A percentile compares a stretch with the other conserved stretches of the same genome.
Evolutionary conservation across 2,797 vertebrate genomes (phyloP).

Genomic region (Emydoidea blandingii): DNA sequence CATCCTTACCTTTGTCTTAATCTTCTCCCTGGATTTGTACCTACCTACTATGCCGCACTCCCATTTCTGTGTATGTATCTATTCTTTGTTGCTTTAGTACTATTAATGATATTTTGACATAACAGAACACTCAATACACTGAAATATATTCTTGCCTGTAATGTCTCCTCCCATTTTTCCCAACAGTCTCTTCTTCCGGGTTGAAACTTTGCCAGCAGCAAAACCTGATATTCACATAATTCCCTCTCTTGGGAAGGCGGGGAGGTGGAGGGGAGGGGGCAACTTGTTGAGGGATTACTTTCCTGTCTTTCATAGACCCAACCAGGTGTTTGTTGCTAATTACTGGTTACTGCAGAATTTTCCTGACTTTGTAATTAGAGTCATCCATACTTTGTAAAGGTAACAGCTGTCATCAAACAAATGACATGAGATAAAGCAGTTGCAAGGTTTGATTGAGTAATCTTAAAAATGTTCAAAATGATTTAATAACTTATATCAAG

Average conservation of each 20-base stretch:
- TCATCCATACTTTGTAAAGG: conserved; percentile 45
- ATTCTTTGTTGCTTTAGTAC: background rate
- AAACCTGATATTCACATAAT: background rate
- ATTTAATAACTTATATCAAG: conserved; percentile 68
- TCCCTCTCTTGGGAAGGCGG: background rate
- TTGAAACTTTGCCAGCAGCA: rapidly evolving
- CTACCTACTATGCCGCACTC: background rate
- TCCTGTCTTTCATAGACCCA: conserved; percentile 35
- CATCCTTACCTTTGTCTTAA: background rate
- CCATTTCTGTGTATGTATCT: background rate
- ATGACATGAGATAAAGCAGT: conserved; percentile 67
- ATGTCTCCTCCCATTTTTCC: background rate
- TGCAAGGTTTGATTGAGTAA: conserved; percentile 55
- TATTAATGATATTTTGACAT: background rate
- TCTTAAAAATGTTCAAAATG: conserved; percentile 67
- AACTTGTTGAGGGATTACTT: background rate
- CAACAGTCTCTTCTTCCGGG: background rate
- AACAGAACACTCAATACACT: background rate
- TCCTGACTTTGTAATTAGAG: conserved; percentile 52
- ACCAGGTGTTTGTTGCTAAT: conserved; percentile 34
- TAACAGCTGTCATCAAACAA: conserved; percentile 57
- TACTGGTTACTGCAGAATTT: conserved; percentile 44
- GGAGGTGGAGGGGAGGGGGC: rapidly evolving
- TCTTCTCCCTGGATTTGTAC: background rate
- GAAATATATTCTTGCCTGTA: background rate